Percentiles rank a stretch among this genome's conserved stretches.
Evolutionary conservation across 2,797 vertebrate species (phyloP).

Genomic region (Echiichthys vipera): DNA sequence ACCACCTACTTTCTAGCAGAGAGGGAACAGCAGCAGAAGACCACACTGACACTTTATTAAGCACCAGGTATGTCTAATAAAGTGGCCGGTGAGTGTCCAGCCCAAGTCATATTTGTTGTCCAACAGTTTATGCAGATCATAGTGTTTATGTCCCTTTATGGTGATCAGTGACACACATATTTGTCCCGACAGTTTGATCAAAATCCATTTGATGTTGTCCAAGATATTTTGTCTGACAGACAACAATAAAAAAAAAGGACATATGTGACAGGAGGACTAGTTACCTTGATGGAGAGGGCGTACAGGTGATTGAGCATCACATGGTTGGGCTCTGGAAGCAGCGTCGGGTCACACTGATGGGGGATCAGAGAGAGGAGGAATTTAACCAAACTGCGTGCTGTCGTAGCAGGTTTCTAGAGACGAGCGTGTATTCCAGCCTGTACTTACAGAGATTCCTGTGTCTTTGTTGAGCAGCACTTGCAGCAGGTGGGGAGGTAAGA

Average conservation of each 20-base stretch:
- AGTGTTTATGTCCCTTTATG: neutral
- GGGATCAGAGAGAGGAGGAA: slow-evolving; percentile 13
- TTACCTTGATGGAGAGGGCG: slow-evolving; percentile 97
- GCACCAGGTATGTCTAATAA: no score
- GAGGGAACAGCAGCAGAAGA: no score
- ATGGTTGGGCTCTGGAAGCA: slow-evolving; percentile 97
- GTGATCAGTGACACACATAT: neutral
- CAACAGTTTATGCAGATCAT: neutral
- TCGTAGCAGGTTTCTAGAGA: neutral
- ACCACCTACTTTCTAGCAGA: no score
- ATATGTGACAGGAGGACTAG: neutral
- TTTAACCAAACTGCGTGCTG: neutral
- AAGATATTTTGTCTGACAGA: neutral
- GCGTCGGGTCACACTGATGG: slow-evolving; percentile 93
- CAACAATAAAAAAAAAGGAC: neutral
- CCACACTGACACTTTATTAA: no score
- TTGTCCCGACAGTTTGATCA: neutral
- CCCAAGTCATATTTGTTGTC: neutral
- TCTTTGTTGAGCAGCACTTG: slow-evolving; percentile 99
- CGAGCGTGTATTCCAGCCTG: neutral
- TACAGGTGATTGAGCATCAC: slow-evolving; percentile 99
- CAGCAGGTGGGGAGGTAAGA: slow-evolving; percentile 95
- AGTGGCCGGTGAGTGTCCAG: no score
- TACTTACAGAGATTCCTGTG: slow-evolving; percentile 94
- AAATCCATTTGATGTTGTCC: neutral